A percentile compares a stretch with the other conserved stretches of the same genome.
These are phyloP conservation scores for Hypotaenidia philippensis DNA, from an alignment of 2,797 vertebrate species.

Conservation along the genomic window DNA sequence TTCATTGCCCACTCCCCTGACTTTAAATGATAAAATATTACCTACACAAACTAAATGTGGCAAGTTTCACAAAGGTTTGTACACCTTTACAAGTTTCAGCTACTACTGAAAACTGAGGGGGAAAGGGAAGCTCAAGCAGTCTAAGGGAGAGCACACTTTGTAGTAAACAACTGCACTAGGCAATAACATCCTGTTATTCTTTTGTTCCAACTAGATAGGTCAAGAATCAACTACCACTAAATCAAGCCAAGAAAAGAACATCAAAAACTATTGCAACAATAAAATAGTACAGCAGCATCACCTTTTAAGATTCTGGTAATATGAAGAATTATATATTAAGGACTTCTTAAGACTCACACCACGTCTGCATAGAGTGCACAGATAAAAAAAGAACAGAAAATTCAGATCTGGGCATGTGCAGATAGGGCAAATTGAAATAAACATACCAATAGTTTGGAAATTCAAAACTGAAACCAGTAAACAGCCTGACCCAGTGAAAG, in stretches of 20 bases:
- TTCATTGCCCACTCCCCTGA: background rate
- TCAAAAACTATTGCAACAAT: background rate
- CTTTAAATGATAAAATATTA: background rate
- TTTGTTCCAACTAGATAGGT: conserved; percentile 29
- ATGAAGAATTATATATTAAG: background rate
- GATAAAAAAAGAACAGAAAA: background rate
- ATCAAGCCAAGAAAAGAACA: background rate
- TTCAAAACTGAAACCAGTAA: background rate
- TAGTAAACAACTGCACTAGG: conserved; percentile 17
- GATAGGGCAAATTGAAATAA: background rate
- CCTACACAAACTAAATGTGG: background rate
- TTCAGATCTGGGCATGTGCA: background rate
- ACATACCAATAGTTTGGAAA: background rate
- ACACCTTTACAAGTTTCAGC: background rate
- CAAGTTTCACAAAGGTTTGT: background rate
- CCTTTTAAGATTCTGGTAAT: background rate
- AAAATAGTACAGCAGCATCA: background rate
- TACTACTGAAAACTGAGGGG: background rate
- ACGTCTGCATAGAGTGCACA: background rate
- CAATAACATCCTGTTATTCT: conserved; percentile 64
- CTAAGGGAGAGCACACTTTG: background rate
- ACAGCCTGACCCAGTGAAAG: background rate
- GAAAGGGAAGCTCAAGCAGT: background rate
- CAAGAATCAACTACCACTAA: conserved; percentile 23
- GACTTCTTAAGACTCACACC: background rate